Evolutionary conservation across 2,113 vertebrate genomes (phyloP).

Genomic region (Bubo scandiacus): DNA sequence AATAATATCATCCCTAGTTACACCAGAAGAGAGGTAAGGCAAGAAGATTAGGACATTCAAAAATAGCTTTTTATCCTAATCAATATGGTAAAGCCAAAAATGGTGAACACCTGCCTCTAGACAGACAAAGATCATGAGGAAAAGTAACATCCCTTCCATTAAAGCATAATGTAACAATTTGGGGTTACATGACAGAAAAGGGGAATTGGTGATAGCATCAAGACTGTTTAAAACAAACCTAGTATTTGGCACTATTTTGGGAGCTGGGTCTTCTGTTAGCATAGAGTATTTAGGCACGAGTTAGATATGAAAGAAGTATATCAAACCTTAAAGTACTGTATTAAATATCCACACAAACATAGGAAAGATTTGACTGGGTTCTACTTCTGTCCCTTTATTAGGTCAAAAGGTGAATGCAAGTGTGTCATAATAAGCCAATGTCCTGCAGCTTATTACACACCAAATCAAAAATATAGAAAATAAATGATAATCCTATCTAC

Average conservation of each 20-base stretch:
- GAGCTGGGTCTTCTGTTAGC: constrained; percentile 13
- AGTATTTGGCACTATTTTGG: neutral
- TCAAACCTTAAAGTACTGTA: constrained; percentile 27
- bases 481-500: constrained; percentile 65
- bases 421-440: constrained; percentile 63
- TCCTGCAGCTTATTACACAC: constrained; percentile 66
- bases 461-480: constrained; percentile 64
- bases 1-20: neutral
- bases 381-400: constrained; percentile 56
- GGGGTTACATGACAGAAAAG: neutral
- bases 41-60: neutral
- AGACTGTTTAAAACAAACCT: neutral
- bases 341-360: constrained; percentile 52
- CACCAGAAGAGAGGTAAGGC: neutral
- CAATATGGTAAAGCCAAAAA: neutral
- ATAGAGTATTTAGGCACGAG: constrained; percentile 43
- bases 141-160: neutral
- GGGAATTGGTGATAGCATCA: neutral
- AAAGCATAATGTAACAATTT: neutral
- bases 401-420: constrained; percentile 57
- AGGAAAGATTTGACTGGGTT: constrained; percentile 44
- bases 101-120: neutral
- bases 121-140: neutral
- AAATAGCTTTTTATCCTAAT: neutral
- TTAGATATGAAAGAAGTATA: constrained; percentile 20